Evolutionary conservation across 2,888 invertebrate genomes (phyloP), one percentile per base, ranked within the genome.

Genomic region (Ceramica pisi): DNA sequence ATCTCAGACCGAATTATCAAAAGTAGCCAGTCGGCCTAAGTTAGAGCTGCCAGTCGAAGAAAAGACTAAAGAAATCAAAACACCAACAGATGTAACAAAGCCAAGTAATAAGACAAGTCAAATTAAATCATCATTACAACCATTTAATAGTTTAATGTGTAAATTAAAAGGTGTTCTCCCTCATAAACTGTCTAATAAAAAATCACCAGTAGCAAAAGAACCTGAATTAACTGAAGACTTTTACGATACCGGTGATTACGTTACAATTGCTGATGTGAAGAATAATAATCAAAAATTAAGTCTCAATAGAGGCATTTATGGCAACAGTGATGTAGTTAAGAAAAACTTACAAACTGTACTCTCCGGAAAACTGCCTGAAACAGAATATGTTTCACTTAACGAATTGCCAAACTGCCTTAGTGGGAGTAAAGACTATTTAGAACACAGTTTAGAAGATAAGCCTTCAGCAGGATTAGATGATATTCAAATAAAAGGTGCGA

Each of bases 241-340:
- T 77, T 95, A 94, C 77, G 97, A 97, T 92, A 95, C 97, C 73
- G 98, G 98, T 82, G 98, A 98, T 94, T 98, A 98, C 92, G 98
- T 98, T 14, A 98, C 98, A 63, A 98, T 98, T 88, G 97, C 98
- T 55, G 98, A 98, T 92, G 97, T 98, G 69, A 97, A 97, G 90
- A 98, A 98, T 91, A 98, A 98, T 88, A 98, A 98, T 89, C 97
- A 97, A 89, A 97, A 97, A 89, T 85, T 92, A 44, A 93, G 89
- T 81, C 83, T 94, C 2, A 94, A 95, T 78, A 93, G 92, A 85
- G 90, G 93, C 53, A 91, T 96, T 71, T 97, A 97, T 87, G 97
- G 97, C 86, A 97, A 97, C 75, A 98, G 97, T 90, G 97, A 98
- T 88, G 94, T 97, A 66, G 96, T 97, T 77, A 97, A 97, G 87